These are phyloP conservation scores for Bubalus kerabau DNA, from an alignment of 2,113 vertebrate genomes.

Conservation along the genomic window DNA sequence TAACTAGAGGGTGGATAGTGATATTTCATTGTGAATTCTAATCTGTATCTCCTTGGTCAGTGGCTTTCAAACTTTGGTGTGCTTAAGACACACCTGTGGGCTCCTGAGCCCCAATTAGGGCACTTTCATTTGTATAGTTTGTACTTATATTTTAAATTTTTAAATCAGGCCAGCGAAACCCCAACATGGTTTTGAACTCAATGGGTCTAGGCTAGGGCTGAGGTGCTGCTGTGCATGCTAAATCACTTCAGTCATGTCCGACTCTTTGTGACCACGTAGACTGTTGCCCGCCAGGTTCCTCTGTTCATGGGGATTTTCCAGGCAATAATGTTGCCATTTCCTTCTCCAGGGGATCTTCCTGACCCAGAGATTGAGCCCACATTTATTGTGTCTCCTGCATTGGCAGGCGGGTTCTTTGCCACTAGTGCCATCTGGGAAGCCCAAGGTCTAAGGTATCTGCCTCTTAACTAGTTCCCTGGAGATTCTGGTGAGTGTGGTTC, in stretches of 20 bases:
- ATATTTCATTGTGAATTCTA: neutral
- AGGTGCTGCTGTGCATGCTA: neutral
- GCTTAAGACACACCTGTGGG: neutral
- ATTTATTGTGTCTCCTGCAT: neutral
- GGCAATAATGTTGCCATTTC: neutral
- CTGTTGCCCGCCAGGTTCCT: neutral
- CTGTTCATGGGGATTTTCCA: neutral
- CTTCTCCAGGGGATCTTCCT: neutral
- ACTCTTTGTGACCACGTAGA: neutral
- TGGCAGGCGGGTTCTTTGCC: neutral
- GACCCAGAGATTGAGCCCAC: neutral
- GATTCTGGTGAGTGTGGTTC: neutral
- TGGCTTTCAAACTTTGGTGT: neutral
- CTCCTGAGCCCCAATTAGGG: neutral
- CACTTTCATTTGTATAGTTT: neutral
- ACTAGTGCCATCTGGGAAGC: neutral
- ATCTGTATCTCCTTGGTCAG: neutral
- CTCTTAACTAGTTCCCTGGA: neutral
- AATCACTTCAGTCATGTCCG: neutral
- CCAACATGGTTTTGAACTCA: neutral
- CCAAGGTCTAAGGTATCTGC: neutral
- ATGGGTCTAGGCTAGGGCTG: neutral
- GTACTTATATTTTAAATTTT: neutral
- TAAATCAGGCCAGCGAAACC: neutral
- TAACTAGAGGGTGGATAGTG: neutral